Evolutionary conservation across 2,888 invertebrate species (phyloP), one percentile per base, ranked within the genome.

Genomic region (Thymelicus lineola): DNA sequence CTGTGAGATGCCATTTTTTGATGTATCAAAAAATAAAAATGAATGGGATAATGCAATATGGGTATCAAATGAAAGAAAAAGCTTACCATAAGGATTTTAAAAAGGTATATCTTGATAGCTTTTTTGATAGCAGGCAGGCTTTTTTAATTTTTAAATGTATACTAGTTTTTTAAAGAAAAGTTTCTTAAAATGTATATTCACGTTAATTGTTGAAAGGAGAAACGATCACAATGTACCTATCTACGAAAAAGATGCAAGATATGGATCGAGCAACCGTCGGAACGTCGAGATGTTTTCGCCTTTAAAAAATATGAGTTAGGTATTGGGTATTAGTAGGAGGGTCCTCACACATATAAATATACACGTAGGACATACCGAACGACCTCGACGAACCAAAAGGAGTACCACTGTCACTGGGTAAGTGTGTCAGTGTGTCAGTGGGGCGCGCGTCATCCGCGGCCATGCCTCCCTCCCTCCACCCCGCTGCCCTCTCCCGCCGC

Each of bases 381-480:
- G 93, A 89, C 93, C 93, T 93, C 92, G 92, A 71, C 91, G 86
- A 79, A 90, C 91, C 90, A 90, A 92, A 92, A 92, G 91, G 88
- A 93, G 93, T 92, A 88, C 90, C 94, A 94, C 91, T 93, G 94
- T 92, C 94, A 94, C 85, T 93, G 82, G 93, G 93, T 92, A 92
- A 94, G 89, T 94, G 91, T 91, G 93, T 91, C 91, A 94, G 90
- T 94, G 86, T 86, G 94, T 86, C 91, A 94, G 91, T 93, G 82
- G 94, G 94, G 83, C 93, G 91, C 91, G 92, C 93, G 93, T 92
- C 92, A 92, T 88, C 89, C 82, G 85, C 87, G 91, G 82, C 91
- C 92, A 81, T 89, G 90, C 84, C 84, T 82, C 80, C 80, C 78
- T 78, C 75, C 75, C 79, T 78, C 79, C 71, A 75, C 77, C 77